These are phyloP conservation scores for Falco cherrug DNA, from an alignment of 2,797 vertebrate species.

Conservation along the genomic window DNA sequence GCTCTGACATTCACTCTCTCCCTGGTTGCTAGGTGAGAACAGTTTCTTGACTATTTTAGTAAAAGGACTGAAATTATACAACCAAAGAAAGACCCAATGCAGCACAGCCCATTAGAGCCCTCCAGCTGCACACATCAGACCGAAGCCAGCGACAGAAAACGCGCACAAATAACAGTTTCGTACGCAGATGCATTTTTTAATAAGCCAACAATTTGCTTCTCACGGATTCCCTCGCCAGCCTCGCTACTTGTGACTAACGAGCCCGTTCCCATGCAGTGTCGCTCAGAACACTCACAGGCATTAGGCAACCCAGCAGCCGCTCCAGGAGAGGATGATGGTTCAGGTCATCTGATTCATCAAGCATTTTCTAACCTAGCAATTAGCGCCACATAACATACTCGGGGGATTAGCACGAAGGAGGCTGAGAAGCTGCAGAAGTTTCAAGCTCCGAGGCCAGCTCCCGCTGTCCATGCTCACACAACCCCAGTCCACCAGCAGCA, in stretches of 20 bases:
- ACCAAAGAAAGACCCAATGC: background rate
- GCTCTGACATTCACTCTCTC: conserved; percentile 44
- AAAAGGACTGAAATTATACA: background rate
- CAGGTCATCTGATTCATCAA: conserved; percentile 32
- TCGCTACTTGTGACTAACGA: background rate
- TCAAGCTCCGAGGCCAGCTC: background rate
- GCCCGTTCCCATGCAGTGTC: conserved; percentile 8
- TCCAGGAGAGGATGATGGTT: background rate
- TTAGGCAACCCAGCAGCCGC: background rate
- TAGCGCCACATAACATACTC: background rate
- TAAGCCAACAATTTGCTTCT: conserved; percentile 49
- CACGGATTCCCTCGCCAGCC: conserved; percentile 38
- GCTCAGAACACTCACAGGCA: background rate
- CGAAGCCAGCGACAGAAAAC: background rate
- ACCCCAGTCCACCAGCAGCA: background rate
- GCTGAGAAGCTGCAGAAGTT: background rate
- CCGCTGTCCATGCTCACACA: background rate
- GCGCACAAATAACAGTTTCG: background rate
- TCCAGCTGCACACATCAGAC: conserved; percentile 26
- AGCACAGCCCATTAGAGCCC: background rate
- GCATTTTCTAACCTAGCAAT: conserved; percentile 31
- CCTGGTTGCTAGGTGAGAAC: conserved; percentile 65
- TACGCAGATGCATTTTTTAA: background rate
- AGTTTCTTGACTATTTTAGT: conserved; percentile 50
- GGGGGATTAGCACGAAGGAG: background rate